Evolutionary conservation across 2,113 vertebrate species (phyloP), one percentile per base, ranked within the genome.

Genomic region (Lepisosteus osseus): DNA sequence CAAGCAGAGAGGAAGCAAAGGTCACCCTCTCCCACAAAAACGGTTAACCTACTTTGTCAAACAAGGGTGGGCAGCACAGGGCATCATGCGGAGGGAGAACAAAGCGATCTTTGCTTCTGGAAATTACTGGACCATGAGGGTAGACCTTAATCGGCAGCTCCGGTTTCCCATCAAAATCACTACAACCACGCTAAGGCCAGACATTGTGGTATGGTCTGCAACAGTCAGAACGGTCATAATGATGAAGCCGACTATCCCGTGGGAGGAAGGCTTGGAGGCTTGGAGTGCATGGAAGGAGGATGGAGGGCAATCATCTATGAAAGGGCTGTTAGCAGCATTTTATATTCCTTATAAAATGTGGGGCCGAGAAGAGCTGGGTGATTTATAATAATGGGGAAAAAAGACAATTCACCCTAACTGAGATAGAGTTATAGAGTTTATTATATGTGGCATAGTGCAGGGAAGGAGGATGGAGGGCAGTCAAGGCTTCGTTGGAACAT

Each of bases 281-380:
- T 65, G 13, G 63, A 65, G 42, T 40, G 12, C 67, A n/a, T 41
- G 45, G 67, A 69, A 45, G 67, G 9, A 0, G 68, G 56, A 42
- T 56, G 68, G 68, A 69, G 13, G 68, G 41, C 45, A 7, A 55
- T 45, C 68, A 56, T 69, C 47, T 54, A n/a, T 59, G 57, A 59
- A 59, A 29, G 29, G 29, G 29, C 29, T 29, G 29, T 29, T 29
- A 29, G 5, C 47, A 51, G 47, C 2, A 51, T 51, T 51, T 5
- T 51, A 9, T 1, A 51, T 51, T 51, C 2, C 5, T 51, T 51
- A 6, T 51, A 51, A 51, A 6, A 51, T 51, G 5, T 51, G 47
- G 5, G 47, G 5, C 47, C 5, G 47, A 9, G 47, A 29, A 29
- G 29, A 51, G 2, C 5, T 51, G 47, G 9, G 9, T 6, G 47